Conservation (phyloP, 2,113 vertebrate genomes). For the Ancistrus triradiatus region DNA sequence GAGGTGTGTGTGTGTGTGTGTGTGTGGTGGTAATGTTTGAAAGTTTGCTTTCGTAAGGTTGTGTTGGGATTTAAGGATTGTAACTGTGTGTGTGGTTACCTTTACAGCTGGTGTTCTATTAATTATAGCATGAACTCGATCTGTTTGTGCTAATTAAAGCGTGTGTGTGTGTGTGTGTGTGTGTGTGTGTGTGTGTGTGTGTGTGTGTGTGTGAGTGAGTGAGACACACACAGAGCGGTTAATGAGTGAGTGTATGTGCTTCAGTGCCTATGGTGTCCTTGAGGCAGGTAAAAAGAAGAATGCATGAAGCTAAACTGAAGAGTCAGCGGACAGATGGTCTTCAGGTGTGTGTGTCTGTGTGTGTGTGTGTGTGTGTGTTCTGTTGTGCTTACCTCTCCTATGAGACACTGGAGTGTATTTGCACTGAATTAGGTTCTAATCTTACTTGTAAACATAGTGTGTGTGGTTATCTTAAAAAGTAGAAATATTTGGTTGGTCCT, state of each 20-base stretch:
- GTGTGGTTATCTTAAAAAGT: no score
- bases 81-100: not conserved
- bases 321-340: constrained; percentile 15
- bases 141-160: constrained; percentile 7
- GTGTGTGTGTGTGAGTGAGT: not conserved
- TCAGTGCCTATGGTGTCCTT: constrained; percentile 19
- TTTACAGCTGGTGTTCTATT: not conserved
- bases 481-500: no score
- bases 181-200: constrained; percentile 21
- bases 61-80: not conserved
- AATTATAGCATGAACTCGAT: not conserved
- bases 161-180: not conserved
- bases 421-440: no score
- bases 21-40: constrained; percentile 12
- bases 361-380: constrained; percentile 16
- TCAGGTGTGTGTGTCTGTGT: constrained; percentile 14
- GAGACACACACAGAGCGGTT: not conserved
- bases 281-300: constrained; percentile 27
- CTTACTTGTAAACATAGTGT: no score
- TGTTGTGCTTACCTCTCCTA: constrained; percentile 36
- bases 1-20: constrained; percentile 17
- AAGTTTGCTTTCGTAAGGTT: not conserved
- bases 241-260: not conserved
- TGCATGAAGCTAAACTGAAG: constrained; percentile 13
- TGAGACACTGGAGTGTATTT: constrained; percentile 10